Conservation (phyloP, 2,888 invertebrate species). For the Nebria brevicollis region DNA sequence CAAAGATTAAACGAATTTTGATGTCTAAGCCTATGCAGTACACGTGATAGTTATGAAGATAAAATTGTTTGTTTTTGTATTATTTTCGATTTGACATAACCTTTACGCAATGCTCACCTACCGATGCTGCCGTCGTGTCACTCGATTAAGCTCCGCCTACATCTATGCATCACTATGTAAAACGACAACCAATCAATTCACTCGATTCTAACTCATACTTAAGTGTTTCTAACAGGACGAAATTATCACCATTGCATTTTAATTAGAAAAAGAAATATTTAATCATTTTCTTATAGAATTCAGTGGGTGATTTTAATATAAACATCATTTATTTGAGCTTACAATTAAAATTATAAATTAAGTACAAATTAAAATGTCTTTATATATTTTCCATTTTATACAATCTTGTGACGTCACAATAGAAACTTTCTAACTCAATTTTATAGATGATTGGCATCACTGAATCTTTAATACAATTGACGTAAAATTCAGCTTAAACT, state of each 20-base stretch:
- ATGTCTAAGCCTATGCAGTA: background rate
- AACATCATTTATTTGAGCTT: too few relatives aligned
- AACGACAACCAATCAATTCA: background rate
- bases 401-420: too few relatives aligned
- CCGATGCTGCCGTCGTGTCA: background rate
- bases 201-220: background rate
- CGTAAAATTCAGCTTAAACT: too few relatives aligned
- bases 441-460: too few relatives aligned
- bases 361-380: too few relatives aligned
- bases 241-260: background rate
- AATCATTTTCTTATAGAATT: too few relatives aligned
- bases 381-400: too few relatives aligned
- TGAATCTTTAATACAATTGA: too few relatives aligned
- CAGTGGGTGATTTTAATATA: too few relatives aligned
- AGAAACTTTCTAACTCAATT: too few relatives aligned
- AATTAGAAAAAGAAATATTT: too few relatives aligned
- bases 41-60: background rate
- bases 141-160: background rate
- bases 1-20: background rate
- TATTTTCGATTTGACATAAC: background rate
- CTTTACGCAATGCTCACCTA: background rate
- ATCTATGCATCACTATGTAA: background rate
- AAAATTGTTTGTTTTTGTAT: background rate
- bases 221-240: background rate
- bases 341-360: too few relatives aligned